These are phyloP conservation scores for Takifugu bimaculatus DNA, from an alignment of 2,113 vertebrate species.

Conservation along the genomic window DNA sequence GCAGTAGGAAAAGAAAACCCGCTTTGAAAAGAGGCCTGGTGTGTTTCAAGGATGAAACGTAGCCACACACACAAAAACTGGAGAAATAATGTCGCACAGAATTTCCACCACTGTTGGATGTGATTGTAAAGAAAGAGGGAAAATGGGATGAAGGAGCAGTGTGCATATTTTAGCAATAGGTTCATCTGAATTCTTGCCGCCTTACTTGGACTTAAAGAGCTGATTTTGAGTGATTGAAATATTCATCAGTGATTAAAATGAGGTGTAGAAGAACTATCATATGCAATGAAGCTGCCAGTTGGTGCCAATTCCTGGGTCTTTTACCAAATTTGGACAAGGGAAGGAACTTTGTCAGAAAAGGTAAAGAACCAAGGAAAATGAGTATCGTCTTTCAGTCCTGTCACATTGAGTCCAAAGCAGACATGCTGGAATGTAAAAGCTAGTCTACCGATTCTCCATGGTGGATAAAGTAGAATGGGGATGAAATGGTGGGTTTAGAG, in stretches of 20 bases:
- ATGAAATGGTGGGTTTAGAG: constrained; percentile 44
- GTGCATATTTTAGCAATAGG: not conserved
- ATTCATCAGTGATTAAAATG: not conserved
- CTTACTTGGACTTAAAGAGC: constrained; percentile 4
- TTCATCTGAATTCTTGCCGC: not conserved
- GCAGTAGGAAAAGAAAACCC: constrained; percentile 17
- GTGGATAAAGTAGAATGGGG: constrained; percentile 49
- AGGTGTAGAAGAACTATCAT: too few relatives aligned
- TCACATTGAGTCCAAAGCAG: constrained; percentile 28
- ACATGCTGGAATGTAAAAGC: constrained; percentile 49
- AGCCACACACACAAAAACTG: constrained; percentile 1
- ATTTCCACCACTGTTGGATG: constrained; percentile 27
- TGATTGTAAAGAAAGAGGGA: not conserved
- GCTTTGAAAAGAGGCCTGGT: constrained; percentile 39
- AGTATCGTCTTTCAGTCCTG: constrained; percentile 19
- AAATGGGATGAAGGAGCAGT: not conserved
- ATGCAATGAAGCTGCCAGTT: not conserved
- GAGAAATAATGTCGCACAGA: constrained; percentile 10
- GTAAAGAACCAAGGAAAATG: not conserved
- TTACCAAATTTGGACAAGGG: constrained; percentile 15
- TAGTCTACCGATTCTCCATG: constrained; percentile 57
- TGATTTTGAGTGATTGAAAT: constrained; percentile 5
- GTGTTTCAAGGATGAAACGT: constrained; percentile 30
- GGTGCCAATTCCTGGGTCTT: not conserved
- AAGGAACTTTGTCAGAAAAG: too few relatives aligned